Conservation (phyloP, 2,797 vertebrate genomes). For the Aythya fuligula region DNA sequence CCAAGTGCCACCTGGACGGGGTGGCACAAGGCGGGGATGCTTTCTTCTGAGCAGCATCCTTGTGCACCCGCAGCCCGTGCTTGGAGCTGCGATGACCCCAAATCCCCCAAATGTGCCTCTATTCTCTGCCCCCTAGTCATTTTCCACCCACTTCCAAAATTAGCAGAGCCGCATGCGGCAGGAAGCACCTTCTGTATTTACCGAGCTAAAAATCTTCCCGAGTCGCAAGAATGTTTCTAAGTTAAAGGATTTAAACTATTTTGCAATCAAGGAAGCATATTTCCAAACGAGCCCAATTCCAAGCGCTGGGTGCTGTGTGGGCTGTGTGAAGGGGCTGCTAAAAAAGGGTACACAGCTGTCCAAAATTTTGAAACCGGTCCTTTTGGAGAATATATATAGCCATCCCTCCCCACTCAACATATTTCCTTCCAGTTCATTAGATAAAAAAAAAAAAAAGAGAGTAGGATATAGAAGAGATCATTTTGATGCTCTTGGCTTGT, state of each 20-base stretch:
- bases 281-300: constrained; percentile 45
- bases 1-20: no score
- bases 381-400: constrained; percentile 65
- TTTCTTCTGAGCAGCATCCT: neutral
- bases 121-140: neutral
- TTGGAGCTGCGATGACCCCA: neutral
- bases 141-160: constrained; percentile 20
- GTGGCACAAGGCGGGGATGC: neutral
- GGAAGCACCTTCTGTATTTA: constrained; percentile 61
- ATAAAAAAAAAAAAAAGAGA: neutral
- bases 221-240: constrained; percentile 48
- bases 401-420: constrained; percentile 65
- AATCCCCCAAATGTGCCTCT: neutral
- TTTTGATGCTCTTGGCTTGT: neutral
- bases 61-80: fast-evolving
- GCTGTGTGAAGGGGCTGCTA: constrained; percentile 69
- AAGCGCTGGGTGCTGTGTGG: constrained; percentile 60
- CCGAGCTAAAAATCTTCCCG: neutral
- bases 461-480: constrained; percentile 5
- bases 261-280: constrained; percentile 62
- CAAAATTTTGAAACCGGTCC: constrained; percentile 53
- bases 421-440: constrained; percentile 64
- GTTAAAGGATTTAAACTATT: constrained; percentile 56
- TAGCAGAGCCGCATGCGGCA: constrained; percentile 15
- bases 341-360: constrained; percentile 67